Conservation (phyloP, 2,888 invertebrate species). For the Choreutis nemorana region DNA sequence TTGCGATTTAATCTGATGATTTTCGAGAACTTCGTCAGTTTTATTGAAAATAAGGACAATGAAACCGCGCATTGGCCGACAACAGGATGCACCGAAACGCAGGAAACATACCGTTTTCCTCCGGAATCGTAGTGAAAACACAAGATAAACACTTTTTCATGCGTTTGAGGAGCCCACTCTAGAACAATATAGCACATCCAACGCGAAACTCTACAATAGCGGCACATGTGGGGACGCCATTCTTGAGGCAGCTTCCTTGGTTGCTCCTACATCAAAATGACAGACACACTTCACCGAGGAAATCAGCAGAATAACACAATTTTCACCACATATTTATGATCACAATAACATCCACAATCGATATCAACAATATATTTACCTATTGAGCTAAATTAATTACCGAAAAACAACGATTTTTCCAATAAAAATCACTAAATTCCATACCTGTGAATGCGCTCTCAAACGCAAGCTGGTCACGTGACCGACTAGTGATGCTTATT, state of each 20-base stretch:
- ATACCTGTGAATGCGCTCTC: constrained; percentile 76
- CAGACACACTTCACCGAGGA: constrained; percentile 52
- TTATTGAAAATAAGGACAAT: constrained; percentile 47
- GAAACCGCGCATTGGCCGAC: constrained; percentile 43
- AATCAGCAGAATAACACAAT: constrained; percentile 47
- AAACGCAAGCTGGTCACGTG: constrained; percentile 76
- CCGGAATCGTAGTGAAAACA: constrained; percentile 23
- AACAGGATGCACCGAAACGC: constrained; percentile 28
- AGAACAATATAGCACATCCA: constrained; percentile 41
- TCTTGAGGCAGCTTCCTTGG: constrained; percentile 72
- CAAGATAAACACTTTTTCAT: constrained; percentile 29
- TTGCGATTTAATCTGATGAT: too few relatives aligned
- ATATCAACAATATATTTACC: constrained; percentile 36
- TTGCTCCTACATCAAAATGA: constrained; percentile 70
- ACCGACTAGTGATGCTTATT: constrained; percentile 58
- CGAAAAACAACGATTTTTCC: constrained; percentile 45
- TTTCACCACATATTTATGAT: constrained; percentile 31
- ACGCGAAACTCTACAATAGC: constrained; percentile 51
- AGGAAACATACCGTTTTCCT: constrained; percentile 23
- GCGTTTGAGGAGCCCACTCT: constrained; percentile 40
- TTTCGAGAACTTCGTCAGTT: constrained; percentile 30
- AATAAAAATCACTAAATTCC: constrained; percentile 58
- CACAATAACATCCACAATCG: constrained; percentile 38
- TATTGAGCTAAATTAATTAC: constrained; percentile 38
- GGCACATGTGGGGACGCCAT: constrained; percentile 80